phyloP scores from a whole-genome alignment of 2,797 vertebrate species.

The Eremophila alpestris region DNA sequence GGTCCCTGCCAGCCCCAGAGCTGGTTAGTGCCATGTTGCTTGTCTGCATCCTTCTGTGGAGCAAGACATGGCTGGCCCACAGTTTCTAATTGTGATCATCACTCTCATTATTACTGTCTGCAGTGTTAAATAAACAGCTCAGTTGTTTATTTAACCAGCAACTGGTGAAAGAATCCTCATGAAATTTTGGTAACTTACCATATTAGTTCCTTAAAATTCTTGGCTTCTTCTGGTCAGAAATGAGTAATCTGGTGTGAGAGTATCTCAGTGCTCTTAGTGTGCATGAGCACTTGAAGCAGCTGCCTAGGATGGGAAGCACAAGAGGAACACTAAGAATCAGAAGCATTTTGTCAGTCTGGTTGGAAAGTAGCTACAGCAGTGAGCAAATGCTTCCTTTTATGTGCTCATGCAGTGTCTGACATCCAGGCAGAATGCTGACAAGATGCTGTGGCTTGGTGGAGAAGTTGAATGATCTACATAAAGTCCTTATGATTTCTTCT shows the following conservation, averaged over 20 bases:
- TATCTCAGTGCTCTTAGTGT: neutral
- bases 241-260: neutral
- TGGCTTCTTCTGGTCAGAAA: neutral
- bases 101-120: neutral
- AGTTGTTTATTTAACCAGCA: neutral
- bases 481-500: neutral
- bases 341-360: neutral
- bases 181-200: neutral
- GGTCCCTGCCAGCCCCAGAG: neutral
- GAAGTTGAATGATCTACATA: neutral
- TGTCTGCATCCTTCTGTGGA: neutral
- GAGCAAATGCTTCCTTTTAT: neutral
- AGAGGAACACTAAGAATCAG: neutral
- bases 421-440: neutral
- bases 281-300: neutral
- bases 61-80: rapidly evolving
- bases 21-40: neutral
- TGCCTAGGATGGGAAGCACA: neutral
- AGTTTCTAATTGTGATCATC: neutral
- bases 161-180: neutral
- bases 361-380: neutral
- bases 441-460: neutral
- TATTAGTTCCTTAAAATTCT: neutral
- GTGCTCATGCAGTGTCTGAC: neutral
- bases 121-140: neutral